Percentiles rank a stretch among this genome's conserved stretches.
Conservation (phyloP, 2,797 vertebrate genomes). For the Morelia viridis region DNA sequence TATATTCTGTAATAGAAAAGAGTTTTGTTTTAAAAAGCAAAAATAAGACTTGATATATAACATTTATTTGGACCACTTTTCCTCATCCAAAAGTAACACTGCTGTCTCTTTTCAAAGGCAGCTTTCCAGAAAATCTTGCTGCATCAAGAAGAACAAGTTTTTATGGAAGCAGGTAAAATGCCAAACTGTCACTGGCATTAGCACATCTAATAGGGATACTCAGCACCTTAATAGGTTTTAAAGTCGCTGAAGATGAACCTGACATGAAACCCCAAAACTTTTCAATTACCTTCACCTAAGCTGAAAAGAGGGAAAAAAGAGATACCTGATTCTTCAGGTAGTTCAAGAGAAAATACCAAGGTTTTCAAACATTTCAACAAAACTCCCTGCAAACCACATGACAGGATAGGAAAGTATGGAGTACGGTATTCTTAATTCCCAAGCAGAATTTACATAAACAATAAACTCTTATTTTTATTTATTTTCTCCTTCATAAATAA, state of each 20-base stretch:
- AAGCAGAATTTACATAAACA: neutral
- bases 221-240: constrained; percentile 27
- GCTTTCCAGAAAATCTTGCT: constrained; percentile 17
- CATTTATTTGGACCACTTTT: constrained; percentile 17
- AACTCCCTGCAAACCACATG: neutral
- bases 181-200: neutral
- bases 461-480: neutral
- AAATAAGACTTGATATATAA: constrained; percentile 6
- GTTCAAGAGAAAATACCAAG: constrained; percentile 36
- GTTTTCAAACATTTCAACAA: constrained; percentile 15
- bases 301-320: constrained; percentile 32
- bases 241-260: constrained; percentile 39
- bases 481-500: neutral
- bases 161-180: constrained; percentile 23
- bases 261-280: constrained; percentile 35
- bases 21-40: constrained; percentile 21
- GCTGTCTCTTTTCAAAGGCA: constrained; percentile 7
- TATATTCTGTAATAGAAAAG: neutral
- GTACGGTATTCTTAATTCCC: neutral
- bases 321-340: neutral
- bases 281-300: constrained; percentile 32
- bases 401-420: constrained; percentile 7
- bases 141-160: constrained; percentile 17
- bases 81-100: neutral
- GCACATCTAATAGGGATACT: constrained; percentile 24